A percentile compares a stretch with the other conserved stretches of the same genome.
Conservation (phyloP, 2,888 invertebrate genomes). For the Eudemis profundana region DNA sequence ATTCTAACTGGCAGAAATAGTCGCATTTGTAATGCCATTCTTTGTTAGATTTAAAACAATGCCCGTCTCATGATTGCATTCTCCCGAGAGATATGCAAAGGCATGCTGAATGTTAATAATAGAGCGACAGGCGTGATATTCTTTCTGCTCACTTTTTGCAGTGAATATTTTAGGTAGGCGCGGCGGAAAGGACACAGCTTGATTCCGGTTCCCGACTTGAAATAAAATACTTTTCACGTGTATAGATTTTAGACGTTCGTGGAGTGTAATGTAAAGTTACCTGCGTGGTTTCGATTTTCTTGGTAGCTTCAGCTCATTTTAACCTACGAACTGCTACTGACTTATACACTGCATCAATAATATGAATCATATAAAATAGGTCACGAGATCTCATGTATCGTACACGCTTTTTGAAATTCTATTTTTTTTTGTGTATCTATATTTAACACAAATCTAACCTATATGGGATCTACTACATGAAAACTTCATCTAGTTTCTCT, state of each 20-base stretch:
- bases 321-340: too few relatives aligned
- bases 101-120: slow-evolving; percentile 32
- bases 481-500: too few relatives aligned
- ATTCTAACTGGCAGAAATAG: background rate
- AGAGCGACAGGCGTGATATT: slow-evolving; percentile 28
- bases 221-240: slow-evolving; percentile 34
- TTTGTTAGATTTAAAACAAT: slow-evolving; percentile 33
- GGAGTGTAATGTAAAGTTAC: too few relatives aligned
- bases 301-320: too few relatives aligned
- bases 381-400: too few relatives aligned
- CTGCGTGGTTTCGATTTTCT: too few relatives aligned
- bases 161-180: slow-evolving; percentile 32
- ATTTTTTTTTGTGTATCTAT: too few relatives aligned
- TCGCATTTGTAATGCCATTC: slow-evolving; percentile 19
- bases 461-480: too few relatives aligned
- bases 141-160: slow-evolving; percentile 33
- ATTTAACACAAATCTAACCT: too few relatives aligned
- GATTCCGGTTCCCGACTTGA: slow-evolving; percentile 5
- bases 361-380: too few relatives aligned
- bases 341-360: too few relatives aligned
- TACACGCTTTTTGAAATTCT: too few relatives aligned
- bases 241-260: background rate
- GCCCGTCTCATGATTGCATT: slow-evolving; percentile 14
- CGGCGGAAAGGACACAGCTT: slow-evolving; percentile 26
- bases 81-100: slow-evolving; percentile 25